phyloP scores from a whole-genome alignment of 2,113 vertebrate genomes.

The Marmota monax region DNA sequence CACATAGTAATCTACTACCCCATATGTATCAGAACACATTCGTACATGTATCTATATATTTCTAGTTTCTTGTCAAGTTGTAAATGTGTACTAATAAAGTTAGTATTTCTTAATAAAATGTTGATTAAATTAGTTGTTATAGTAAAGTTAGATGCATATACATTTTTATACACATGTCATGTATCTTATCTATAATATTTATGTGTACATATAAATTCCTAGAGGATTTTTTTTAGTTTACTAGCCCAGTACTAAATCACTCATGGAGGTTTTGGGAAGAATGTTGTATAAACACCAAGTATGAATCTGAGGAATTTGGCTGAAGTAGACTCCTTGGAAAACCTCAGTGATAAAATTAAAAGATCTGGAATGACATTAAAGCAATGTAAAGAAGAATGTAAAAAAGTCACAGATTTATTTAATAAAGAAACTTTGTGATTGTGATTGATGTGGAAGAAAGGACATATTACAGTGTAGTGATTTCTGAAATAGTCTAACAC shows the following conservation, averaged over 20 bases:
- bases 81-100: background rate
- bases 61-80: background rate
- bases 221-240: constrained; percentile 16
- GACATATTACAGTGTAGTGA: constrained; percentile 2
- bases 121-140: background rate
- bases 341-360: constrained; percentile 65
- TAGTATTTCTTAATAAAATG: background rate
- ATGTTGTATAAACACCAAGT: constrained; percentile 54
- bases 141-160: background rate
- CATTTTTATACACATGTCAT: background rate
- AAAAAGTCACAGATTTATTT: constrained; percentile 70
- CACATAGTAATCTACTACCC: background rate
- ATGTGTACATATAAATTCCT: background rate
- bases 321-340: constrained; percentile 59
- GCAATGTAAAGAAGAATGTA: constrained; percentile 25
- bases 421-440: constrained; percentile 60
- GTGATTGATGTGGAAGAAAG: constrained; percentile 49
- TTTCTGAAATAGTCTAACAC: background rate
- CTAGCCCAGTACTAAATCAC: constrained; percentile 44
- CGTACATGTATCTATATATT: background rate
- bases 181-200: background rate
- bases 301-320: constrained; percentile 63
- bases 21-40: background rate
- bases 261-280: constrained; percentile 49
- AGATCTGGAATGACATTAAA: constrained; percentile 60